Conservation (phyloP, 2,888 invertebrate genomes). For the Achlya flavicornis region DNA sequence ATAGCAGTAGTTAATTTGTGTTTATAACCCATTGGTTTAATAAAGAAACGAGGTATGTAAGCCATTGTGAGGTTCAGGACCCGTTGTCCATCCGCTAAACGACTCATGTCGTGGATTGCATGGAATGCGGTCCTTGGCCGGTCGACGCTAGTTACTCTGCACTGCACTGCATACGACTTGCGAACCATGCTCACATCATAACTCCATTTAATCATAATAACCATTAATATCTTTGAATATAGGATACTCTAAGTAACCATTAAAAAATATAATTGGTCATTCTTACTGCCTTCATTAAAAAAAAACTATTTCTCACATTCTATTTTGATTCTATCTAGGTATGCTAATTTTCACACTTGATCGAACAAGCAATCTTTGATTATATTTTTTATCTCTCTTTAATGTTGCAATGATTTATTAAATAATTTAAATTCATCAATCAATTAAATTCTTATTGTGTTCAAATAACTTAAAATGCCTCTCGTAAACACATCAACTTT, state of each 20-base stretch:
- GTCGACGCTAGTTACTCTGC: constrained; percentile 54
- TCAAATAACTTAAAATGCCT: background rate
- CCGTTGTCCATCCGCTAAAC: constrained; percentile 59
- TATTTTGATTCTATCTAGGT: no score
- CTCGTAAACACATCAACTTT: constrained; percentile 14
- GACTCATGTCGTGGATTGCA: constrained; percentile 48
- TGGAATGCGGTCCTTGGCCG: constrained; percentile 71
- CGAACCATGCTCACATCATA: constrained; percentile 17
- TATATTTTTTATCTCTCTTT: background rate
- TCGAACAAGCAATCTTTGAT: background rate
- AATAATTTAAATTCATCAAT: background rate
- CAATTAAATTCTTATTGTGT: background rate
- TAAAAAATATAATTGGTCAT: background rate
- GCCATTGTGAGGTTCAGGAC: constrained; percentile 60
- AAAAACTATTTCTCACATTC: no score
- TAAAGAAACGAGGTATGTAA: constrained; percentile 29
- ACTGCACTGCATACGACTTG: constrained; percentile 49
- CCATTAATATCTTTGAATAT: background rate
- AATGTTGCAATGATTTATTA: background rate
- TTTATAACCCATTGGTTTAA: background rate
- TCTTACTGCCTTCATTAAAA: background rate
- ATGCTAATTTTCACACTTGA: background rate
- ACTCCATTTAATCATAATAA: constrained; percentile 4
- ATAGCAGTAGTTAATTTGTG: no score
- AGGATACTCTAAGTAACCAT: background rate